These are phyloP conservation scores for Gila orcuttii DNA, from an alignment of 2,113 vertebrate genomes.

Conservation along the genomic window DNA sequence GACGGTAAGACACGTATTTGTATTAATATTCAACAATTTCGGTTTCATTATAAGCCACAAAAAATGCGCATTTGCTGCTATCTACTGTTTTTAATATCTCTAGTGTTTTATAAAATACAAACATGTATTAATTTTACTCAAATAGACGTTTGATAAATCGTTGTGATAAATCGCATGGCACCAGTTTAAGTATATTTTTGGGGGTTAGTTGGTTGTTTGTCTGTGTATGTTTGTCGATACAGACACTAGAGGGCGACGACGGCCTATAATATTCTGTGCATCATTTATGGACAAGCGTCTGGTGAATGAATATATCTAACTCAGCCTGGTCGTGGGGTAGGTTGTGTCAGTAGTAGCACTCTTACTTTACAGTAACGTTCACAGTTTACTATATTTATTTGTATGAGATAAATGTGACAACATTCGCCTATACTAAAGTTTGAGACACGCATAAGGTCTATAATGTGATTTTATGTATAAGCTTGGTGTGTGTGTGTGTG, in stretches of 20 bases:
- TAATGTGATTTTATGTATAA: background rate
- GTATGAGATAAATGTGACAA: background rate
- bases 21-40: background rate
- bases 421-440: too few species aligned
- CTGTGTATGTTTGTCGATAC: background rate
- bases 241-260: background rate
- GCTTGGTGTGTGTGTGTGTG: background rate
- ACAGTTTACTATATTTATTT: background rate
- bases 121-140: background rate
- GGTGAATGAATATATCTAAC: background rate
- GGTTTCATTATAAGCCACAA: too few species aligned
- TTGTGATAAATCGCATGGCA: background rate
- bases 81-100: background rate
- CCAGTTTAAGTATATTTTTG: background rate
- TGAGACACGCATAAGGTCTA: too few species aligned
- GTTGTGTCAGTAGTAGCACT: background rate
- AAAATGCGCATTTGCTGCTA: too few species aligned
- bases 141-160: too few species aligned
- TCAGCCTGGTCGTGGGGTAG: background rate
- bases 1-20: too few species aligned
- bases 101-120: background rate
- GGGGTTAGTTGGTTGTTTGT: background rate
- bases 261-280: background rate
- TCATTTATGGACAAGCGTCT: background rate
- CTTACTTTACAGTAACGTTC: background rate